Base-by-base conservation (phyloP, 2,888 invertebrate species). In the Cheilosia vernalis region DNA sequence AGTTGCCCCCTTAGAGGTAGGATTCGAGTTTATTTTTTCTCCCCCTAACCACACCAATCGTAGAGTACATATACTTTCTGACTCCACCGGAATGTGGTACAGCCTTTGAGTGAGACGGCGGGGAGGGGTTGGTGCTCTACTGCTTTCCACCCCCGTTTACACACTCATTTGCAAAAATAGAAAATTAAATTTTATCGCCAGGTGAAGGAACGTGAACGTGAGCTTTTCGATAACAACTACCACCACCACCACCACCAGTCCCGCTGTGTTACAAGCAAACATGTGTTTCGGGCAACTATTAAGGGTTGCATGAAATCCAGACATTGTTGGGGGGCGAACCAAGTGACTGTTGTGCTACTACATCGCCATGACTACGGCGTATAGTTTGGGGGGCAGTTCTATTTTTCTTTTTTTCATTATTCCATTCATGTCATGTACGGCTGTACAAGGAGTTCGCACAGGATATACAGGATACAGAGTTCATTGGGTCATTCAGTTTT, bases 151-250 rank as follows among this genome's bases (percentile, higher is more conserved):
- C 67, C 69, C 24, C 51, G n/a, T 40, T 19, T 55, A 63, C 83
- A 84, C 67, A 79, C 79, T 83, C 79, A 83, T 83, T 83, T 83
- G 74, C 79, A 69, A 84, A 79, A 79, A 84, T 69, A 69, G 69
- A 73, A 74, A 84, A 84, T 84, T 84, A 79, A 83, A 83, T 83
- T 83, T 83, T 79, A 84, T 84, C 73, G 73, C 79, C 73, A 73
- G 79, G 73, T 73, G 51, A 42, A 53, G 61, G 67, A 67, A 83
- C 72, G 79, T 63, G 67, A 73, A 66, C 56, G 82, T 73, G 61
- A 67, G 73, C 49, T 49, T 30, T 37, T 47, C 40, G 17, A 7
- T 37, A 37, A 37, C 37, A 37, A 4, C 37, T 4, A 15, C n/a
- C 17, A 56, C 53, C 44, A 37, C 10, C 33, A 33, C 24, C 33